phyloP scores from a whole-genome alignment of 2,797 vertebrate genomes.

The Phalloptychus januarius region DNA sequence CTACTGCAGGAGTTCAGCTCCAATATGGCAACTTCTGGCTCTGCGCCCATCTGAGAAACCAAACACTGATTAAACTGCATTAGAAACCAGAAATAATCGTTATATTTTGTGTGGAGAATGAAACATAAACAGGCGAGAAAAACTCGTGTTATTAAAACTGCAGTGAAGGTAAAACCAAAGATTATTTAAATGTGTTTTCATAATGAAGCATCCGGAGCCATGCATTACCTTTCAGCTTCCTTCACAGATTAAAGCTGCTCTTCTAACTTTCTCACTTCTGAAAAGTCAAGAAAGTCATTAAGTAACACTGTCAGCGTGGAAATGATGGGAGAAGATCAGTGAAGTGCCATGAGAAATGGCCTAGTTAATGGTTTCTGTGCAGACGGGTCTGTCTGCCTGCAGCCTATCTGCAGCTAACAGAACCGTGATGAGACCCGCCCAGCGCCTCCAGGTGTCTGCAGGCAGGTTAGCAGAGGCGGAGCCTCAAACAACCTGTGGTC shows the following conservation, averaged over 20 bases:
- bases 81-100: neutral
- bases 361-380: conserved; percentile 71
- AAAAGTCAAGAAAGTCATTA: conserved; percentile 70
- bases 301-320: conserved; percentile 55
- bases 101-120: neutral
- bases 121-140: conserved; percentile 11
- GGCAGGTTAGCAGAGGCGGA: conserved; percentile 26
- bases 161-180: conserved; percentile 49
- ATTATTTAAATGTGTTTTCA: conserved; percentile 69
- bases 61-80: conserved; percentile 5
- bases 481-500: conserved; percentile 22
- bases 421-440: conserved; percentile 49
- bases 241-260: conserved; percentile 58
- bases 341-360: conserved; percentile 70
- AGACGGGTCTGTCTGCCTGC: conserved; percentile 50
- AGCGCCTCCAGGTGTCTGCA: conserved; percentile 55
- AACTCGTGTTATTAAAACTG: neutral
- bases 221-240: conserved; percentile 55
- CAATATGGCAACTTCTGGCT: neutral
- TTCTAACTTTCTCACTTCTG: conserved; percentile 70
- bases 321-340: conserved; percentile 52
- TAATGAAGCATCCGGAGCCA: conserved; percentile 55
- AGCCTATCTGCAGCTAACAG: conserved; percentile 73
- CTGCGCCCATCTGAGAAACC: neutral
- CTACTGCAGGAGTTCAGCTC: conserved; percentile 19